These are phyloP conservation scores for Glyptemys insculpta DNA, from an alignment of 2,797 vertebrate genomes.

Conservation along the genomic window DNA sequence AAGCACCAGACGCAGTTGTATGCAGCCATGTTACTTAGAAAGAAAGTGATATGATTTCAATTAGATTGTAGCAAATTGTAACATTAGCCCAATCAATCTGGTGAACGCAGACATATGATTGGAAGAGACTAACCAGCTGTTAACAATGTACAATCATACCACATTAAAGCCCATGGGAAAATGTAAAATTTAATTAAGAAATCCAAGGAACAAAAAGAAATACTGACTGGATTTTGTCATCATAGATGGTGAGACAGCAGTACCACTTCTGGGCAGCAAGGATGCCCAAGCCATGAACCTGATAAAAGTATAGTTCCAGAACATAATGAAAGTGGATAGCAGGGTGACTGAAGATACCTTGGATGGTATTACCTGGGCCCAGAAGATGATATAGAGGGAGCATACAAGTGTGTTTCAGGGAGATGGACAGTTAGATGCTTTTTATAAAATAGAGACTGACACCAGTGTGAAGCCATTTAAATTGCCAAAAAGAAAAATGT, in stretches of 20 bases:
- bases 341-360: not conserved
- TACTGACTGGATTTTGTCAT: not conserved
- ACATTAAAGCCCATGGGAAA: not conserved
- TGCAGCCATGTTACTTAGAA: not conserved
- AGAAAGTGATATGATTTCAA: not conserved
- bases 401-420: not conserved
- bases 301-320: not conserved
- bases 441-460: not conserved
- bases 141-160: not conserved
- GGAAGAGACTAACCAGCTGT: not conserved
- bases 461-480: not conserved
- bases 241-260: not conserved
- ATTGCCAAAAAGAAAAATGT: not conserved
- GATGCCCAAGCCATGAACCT: not conserved
- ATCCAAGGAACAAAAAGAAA: not conserved
- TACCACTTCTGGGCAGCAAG: not conserved
- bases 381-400: not conserved
- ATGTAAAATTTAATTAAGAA: not conserved
- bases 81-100: not conserved
- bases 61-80: not conserved
- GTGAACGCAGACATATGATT: not conserved
- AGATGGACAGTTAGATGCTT: not conserved
- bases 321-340: not conserved
- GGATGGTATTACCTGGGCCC: not conserved
- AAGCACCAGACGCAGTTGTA: not conserved